Percentiles rank a stretch among this genome's conserved stretches.
These are phyloP conservation scores for Syngnathoides biaculeatus DNA, from an alignment of 2,113 vertebrate genomes.

Conservation along the genomic window DNA sequence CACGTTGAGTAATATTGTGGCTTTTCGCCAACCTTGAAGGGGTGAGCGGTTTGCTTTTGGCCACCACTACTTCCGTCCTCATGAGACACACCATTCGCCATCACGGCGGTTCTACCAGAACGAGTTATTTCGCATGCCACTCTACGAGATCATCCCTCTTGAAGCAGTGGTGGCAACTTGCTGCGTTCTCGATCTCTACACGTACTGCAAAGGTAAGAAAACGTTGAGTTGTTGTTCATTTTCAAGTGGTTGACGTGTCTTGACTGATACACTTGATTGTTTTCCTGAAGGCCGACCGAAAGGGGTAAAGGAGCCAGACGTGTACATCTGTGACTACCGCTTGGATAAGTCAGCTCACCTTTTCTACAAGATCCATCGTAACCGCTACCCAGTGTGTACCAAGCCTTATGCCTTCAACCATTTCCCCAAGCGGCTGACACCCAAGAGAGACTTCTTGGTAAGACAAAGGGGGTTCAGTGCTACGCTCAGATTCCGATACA, in stretches of 20 bases:
- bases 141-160: conserved; percentile 96
- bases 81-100: conserved; percentile 96
- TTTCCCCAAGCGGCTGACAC: conserved; percentile 91
- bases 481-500: background rate
- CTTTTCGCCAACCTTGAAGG: conserved; percentile 56
- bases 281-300: conserved; percentile 84
- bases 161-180: conserved; percentile 95
- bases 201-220: conserved; percentile 91
- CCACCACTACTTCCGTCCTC: conserved; percentile 97
- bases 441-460: conserved; percentile 96
- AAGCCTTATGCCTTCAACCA: conserved; percentile 97
- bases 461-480: conserved; percentile 48
- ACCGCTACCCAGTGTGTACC: conserved; percentile 95
- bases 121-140: conserved; percentile 91
- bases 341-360: conserved; percentile 97
- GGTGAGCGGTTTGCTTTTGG: conserved; percentile 96
- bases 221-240: background rate
- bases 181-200: conserved; percentile 95
- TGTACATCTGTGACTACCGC: conserved; percentile 97
- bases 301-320: conserved; percentile 92
- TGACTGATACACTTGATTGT: background rate
- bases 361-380: conserved; percentile 99
- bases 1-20: background rate
- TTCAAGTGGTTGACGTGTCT: background rate
- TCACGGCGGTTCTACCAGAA: conserved; percentile 97